These are phyloP conservation scores for Apaloderma vittatum DNA, from an alignment of 2,113 vertebrate species.

Conservation along the genomic window DNA sequence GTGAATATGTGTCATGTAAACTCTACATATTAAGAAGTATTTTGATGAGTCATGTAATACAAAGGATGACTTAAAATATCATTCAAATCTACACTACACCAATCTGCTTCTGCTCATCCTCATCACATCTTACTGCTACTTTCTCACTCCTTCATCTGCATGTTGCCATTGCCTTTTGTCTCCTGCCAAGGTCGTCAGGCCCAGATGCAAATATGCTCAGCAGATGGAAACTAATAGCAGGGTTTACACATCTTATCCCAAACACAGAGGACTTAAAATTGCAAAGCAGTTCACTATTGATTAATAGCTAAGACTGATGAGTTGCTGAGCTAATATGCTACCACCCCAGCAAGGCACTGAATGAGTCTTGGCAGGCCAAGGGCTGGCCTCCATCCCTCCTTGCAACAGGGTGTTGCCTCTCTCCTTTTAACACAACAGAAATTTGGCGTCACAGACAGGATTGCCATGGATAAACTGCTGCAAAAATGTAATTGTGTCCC, in stretches of 20 bases:
- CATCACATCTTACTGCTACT: background rate
- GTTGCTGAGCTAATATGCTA: background rate
- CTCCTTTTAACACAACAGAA: no score
- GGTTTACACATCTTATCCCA: background rate
- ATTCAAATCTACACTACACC: background rate
- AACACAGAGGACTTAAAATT: background rate
- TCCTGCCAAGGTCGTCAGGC: background rate
- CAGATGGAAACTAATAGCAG: background rate
- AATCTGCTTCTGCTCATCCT: background rate
- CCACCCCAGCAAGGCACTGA: background rate
- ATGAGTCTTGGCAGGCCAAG: background rate
- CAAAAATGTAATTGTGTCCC: no score
- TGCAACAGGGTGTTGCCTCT: background rate
- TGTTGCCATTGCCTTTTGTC: background rate
- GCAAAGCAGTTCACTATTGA: background rate
- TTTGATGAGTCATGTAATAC: slow-evolving; percentile 26
- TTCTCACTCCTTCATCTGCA: background rate
- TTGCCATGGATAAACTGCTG: no score
- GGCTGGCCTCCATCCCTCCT: background rate
- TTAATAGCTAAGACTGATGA: background rate
- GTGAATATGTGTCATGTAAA: slow-evolving; percentile 16
- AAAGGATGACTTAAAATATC: slow-evolving; percentile 36
- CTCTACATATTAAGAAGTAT: background rate
- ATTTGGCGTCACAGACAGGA: no score
- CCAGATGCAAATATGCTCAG: background rate